phyloP scores from a whole-genome alignment of 2,888 invertebrate genomes.

The Gandaritis pyraliata region DNA sequence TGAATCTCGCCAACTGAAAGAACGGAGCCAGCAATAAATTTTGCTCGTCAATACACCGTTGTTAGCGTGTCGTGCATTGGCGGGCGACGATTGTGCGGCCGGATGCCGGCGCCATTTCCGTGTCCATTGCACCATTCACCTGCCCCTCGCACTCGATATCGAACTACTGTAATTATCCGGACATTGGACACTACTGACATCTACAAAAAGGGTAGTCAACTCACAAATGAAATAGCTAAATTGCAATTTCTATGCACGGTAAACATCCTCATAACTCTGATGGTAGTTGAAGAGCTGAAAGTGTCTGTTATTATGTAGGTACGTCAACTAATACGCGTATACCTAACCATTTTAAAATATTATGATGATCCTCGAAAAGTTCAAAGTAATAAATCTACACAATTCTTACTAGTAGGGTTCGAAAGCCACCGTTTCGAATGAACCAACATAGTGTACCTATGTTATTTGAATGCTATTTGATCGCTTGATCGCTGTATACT shows the following conservation, averaged over 20 bases:
- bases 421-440: too few relatives aligned
- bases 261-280: too few relatives aligned
- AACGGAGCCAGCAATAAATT: conserved; percentile 36
- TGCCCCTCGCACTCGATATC: conserved; percentile 54
- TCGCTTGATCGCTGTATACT: not conserved
- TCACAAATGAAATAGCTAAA: not conserved
- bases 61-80: conserved; percentile 41
- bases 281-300: too few relatives aligned
- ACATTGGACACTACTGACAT: conserved; percentile 18
- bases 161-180: conserved; percentile 57
- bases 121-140: conserved; percentile 66
- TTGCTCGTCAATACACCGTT: conserved; percentile 36
- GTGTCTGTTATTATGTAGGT: too few relatives aligned
- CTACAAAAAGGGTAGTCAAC: conserved; percentile 21
- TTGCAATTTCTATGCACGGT: too few relatives aligned
- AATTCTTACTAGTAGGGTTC: too few relatives aligned
- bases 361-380: too few relatives aligned
- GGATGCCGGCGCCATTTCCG: conserved; percentile 74
- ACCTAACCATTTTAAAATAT: too few relatives aligned
- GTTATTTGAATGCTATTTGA: not conserved
- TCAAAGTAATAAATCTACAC: too few relatives aligned
- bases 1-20: conserved; percentile 27
- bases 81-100: conserved; percentile 68
- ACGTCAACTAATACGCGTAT: too few relatives aligned
- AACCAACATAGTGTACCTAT: too few relatives aligned